A percentile compares a stretch with the other conserved stretches of the same genome.
Evolutionary conservation across 1,140 invertebrate genomes (phyloP).

Genomic region (Eufriesea mexicana): DNA sequence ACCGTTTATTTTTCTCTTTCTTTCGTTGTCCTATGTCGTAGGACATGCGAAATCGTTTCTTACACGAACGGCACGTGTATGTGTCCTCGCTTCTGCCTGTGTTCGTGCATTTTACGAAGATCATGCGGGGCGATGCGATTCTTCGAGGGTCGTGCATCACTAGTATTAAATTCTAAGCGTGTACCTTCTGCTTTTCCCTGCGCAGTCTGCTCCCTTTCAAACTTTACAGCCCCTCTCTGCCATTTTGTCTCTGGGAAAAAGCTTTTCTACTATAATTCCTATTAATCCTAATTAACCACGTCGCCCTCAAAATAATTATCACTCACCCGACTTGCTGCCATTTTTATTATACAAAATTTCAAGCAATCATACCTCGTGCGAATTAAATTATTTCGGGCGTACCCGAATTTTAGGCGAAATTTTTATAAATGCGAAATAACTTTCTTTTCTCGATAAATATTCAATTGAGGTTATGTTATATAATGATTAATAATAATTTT

Average conservation of each 20-base stretch:
- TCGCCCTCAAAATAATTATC: too few relatives aligned
- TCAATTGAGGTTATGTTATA: neutral
- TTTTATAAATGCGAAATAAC: neutral
- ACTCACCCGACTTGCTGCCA: too few relatives aligned
- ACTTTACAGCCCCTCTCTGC: neutral
- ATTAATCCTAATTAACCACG: too few relatives aligned
- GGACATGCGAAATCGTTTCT: constrained; percentile 6
- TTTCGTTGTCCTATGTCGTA: neutral
- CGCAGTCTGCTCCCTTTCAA: neutral
- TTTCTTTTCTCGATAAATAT: neutral
- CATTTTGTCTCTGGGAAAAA: too few relatives aligned
- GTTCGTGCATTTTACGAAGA: constrained; percentile 22
- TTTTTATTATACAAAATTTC: too few relatives aligned
- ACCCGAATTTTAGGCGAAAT: too few relatives aligned
- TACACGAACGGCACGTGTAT: neutral
- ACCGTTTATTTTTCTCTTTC: constrained; percentile 47
- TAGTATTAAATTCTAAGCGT: neutral
- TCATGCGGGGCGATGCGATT: constrained; percentile 14
- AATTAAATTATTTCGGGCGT: too few relatives aligned
- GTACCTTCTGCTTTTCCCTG: neutral
- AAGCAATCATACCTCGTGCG: too few relatives aligned
- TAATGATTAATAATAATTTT: too few relatives aligned
- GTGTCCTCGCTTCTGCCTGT: too few relatives aligned
- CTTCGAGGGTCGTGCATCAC: constrained; percentile 11
- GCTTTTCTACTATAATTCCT: too few relatives aligned